These are phyloP conservation scores for Zoanthus sociatus DNA, from an alignment of 92 coral and sea anemone species.

Conservation along the genomic window DNA sequence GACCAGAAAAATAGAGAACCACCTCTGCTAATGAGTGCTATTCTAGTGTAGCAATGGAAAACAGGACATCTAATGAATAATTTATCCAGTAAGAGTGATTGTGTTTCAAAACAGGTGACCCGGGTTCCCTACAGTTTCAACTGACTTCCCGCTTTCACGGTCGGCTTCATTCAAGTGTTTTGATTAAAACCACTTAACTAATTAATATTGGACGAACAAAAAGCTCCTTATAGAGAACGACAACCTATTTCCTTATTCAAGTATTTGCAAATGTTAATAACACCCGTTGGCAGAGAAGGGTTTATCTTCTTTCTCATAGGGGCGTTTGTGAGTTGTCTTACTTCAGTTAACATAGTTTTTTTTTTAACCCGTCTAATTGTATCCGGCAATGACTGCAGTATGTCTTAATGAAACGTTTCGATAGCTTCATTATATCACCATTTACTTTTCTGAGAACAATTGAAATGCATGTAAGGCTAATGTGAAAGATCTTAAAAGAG, in stretches of 20 bases:
- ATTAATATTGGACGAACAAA: conserved; percentile 44
- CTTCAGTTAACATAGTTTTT: background rate
- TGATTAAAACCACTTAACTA: conserved; percentile 26
- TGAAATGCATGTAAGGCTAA: too few species aligned
- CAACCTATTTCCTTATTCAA: conserved; percentile 6
- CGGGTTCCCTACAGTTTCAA: conserved; percentile 65
- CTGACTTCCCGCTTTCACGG: conserved; percentile 69
- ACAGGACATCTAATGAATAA: conserved; percentile 83
- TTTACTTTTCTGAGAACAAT: too few species aligned
- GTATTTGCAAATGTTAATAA: conserved; percentile 1
- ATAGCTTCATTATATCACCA: too few species aligned
- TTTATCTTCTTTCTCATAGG: background rate
- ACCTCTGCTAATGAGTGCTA: conserved; percentile 88
- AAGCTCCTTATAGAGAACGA: conserved; percentile 17
- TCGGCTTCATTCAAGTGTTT: conserved; percentile 74
- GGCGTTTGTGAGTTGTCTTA: background rate
- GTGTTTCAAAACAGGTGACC: conserved; percentile 78
- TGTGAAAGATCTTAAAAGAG: too few species aligned
- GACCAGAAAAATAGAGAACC: conserved; percentile 82
- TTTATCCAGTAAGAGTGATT: conserved; percentile 77
- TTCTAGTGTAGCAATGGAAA: conserved; percentile 79
- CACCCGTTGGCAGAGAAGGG: conserved; percentile 14
- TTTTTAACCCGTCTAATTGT: background rate
- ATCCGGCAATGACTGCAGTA: background rate
- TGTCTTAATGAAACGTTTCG: too few species aligned